Conservation (phyloP, 2,113 vertebrate species). For the Falcunculus frontatus region DNA sequence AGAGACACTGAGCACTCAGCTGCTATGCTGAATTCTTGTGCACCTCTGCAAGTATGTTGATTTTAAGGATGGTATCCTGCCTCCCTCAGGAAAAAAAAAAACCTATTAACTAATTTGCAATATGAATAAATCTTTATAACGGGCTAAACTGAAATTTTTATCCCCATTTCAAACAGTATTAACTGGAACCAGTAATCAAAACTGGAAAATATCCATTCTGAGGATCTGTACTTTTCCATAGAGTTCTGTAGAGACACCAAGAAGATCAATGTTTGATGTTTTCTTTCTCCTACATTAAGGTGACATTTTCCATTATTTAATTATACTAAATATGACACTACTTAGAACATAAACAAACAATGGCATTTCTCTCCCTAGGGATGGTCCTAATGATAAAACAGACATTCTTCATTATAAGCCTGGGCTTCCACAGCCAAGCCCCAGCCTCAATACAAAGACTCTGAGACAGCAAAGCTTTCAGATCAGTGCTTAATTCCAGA, state of each 20-base stretch:
- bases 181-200: background rate
- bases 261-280: background rate
- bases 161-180: background rate
- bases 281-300: background rate
- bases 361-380: background rate
- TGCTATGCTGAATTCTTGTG: background rate
- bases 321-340: background rate
- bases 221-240: background rate
- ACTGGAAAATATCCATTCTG: background rate
- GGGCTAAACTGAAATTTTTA: background rate
- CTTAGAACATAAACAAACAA: background rate
- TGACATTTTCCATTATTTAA: slow-evolving; percentile 4
- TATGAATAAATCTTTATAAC: background rate
- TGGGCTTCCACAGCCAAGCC: background rate
- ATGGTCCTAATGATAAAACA: background rate
- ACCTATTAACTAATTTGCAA: background rate
- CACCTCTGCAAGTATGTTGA: background rate
- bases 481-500: background rate
- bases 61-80: background rate
- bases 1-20: background rate
- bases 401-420: background rate
- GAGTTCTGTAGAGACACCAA: background rate
- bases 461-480: background rate
- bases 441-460: background rate
- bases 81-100: background rate